Conservation (phyloP, 2,888 invertebrate genomes). For the Drosophila histrio region DNA sequence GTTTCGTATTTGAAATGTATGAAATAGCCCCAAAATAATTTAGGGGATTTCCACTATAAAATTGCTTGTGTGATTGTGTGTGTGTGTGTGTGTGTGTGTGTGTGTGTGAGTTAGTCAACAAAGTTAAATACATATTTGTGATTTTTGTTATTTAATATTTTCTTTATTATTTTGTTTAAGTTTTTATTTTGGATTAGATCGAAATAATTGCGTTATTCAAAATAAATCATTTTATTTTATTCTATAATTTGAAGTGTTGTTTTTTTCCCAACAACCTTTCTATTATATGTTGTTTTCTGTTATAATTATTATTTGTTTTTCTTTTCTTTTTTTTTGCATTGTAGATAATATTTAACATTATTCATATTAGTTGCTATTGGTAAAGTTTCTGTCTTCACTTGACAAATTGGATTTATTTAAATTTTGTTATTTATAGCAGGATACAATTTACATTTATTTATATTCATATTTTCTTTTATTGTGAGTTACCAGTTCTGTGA, state of each 20-base stretch:
- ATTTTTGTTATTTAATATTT: conserved; percentile 44
- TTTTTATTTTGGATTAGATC: conserved; percentile 41
- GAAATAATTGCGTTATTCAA: conserved; percentile 51
- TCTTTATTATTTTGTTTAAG: conserved; percentile 20
- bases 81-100: conserved; percentile 12
- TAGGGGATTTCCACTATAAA: conserved; percentile 39
- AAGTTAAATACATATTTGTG: conserved; percentile 49
- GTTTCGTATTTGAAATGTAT: conserved; percentile 29
- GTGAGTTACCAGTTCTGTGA: conserved; percentile 75
- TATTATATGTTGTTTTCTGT: conserved; percentile 5
- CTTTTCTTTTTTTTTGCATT: conserved; percentile 16
- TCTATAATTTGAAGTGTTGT: conserved; percentile 29
- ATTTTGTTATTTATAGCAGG: conserved; percentile 74
- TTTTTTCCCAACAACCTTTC: conserved; percentile 12
- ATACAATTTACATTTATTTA: conserved; percentile 55
- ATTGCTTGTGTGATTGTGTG: conserved; percentile 43
- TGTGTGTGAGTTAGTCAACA: conserved; percentile 54
- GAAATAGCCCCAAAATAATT: conserved; percentile 19
- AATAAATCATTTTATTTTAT: conserved; percentile 35
- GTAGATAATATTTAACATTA: conserved; percentile 35
- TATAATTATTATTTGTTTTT: conserved; percentile 9
- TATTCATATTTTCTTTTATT: conserved; percentile 46
- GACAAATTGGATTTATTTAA: conserved; percentile 50
- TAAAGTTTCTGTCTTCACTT: conserved; percentile 40
- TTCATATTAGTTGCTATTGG: conserved; percentile 43